Base-by-base conservation (phyloP, 2,797 vertebrate species). In the Cottoperca gobio region DNA sequence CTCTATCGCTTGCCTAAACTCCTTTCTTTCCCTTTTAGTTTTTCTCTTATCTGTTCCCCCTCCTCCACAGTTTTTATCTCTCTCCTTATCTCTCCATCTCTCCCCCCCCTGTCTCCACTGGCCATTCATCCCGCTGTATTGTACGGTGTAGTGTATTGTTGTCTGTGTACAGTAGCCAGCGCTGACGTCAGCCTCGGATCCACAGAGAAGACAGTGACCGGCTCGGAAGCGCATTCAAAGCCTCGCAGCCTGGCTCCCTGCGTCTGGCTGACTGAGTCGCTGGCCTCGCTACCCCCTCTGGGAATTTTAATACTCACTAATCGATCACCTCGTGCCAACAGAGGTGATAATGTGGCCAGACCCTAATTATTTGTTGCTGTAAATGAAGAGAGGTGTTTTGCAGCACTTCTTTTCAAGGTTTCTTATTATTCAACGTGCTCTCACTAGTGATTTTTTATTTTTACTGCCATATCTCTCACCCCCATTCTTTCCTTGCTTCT, bases 351-450 rank as follows among this genome's bases (percentile, higher is more conserved):
- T 83, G 77, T 67, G 73, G 81, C 81, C 86, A 78, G 80, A 79
- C 45, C 76, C 57, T 93, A 89, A 93, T 93, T 89, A 85, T 86
- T n/a, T 90, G 85, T 86, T 79, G 87, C 89, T 86, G 73, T 90
- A 90, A 91, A 91, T 92, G 83, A 91, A 91, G 82, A 86, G 73
- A 46, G 63, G 74, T 68, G 79, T 88, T 86, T 81, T 73, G 79
- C 60, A 50, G 55, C 67, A 83, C 84, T 90, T 90, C 37, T 86
- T 88, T 90, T 85, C 42, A 19, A 13, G 61, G 68, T 73, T 68
- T 49, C 69, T 69, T 63, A 70, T 69, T 77, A 21, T 54, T 53
- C 71, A 43, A 17, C 40, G 26, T 2, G 1, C 21, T 65, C 46
- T 67, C 69, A 69, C 33, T 16, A 62, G 54, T 28, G 35, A 58